These are phyloP conservation scores for Sterrhoptilus dennistouni DNA, from an alignment of 2,113 vertebrate genomes.

Conservation along the genomic window DNA sequence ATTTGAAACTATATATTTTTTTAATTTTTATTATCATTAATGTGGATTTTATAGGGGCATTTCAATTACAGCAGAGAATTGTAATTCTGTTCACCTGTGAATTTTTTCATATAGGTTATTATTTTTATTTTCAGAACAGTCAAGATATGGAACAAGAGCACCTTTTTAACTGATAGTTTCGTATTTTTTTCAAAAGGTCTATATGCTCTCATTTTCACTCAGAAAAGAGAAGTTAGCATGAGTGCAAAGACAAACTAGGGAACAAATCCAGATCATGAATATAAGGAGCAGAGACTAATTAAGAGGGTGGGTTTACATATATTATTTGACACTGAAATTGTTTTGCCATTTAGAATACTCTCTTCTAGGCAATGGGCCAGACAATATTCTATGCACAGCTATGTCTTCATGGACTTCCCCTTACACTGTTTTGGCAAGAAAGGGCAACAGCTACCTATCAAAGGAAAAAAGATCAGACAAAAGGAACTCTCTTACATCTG, in stretches of 20 bases:
- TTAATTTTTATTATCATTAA: not conserved
- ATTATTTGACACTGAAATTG: not conserved
- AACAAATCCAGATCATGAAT: not conserved
- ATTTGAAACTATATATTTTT: constrained; percentile 36
- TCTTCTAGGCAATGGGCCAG: not conserved
- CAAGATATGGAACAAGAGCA: not conserved
- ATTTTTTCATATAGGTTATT: not conserved
- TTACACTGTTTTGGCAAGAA: not conserved
- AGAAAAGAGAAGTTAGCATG: not conserved
- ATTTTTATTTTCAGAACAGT: constrained; percentile 51
- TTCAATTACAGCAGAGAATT: constrained; percentile 34
- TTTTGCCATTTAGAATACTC: not conserved
- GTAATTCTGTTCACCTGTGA: constrained; percentile 36
- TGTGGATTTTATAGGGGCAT: not conserved
- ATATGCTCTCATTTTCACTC: not conserved
- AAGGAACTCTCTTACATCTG: not conserved
- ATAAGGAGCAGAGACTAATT: not conserved
- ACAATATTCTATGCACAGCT: not conserved
- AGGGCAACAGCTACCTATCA: constrained; percentile 4
- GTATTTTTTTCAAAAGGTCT: not conserved
- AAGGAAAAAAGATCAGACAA: not conserved
- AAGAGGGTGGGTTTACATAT: not conserved
- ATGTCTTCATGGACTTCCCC: not conserved
- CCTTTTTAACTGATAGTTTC: not conserved
- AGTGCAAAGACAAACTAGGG: not conserved